A percentile compares a stretch with the other conserved stretches of the same genome.
These are phyloP conservation scores for Podiceps cristatus DNA, from an alignment of 2,113 vertebrate species.

Conservation along the genomic window DNA sequence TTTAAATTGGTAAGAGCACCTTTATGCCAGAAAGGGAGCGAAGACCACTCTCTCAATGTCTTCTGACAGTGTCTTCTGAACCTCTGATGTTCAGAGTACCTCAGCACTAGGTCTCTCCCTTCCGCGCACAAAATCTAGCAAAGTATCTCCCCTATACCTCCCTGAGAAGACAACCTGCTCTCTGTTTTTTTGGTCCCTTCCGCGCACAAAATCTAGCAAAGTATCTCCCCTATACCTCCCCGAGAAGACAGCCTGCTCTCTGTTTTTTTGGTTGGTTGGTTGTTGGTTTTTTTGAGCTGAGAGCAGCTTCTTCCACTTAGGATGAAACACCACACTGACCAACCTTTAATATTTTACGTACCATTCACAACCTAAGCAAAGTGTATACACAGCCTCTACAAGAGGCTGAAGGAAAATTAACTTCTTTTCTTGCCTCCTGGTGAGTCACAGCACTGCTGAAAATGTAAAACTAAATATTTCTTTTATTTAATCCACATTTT, in stretches of 20 bases:
- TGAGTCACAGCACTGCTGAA: not conserved
- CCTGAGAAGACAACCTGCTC: not conserved
- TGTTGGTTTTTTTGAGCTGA: not conserved
- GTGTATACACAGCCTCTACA: not conserved
- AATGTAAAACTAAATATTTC: not conserved
- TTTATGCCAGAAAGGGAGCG: not conserved
- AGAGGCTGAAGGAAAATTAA: not conserved
- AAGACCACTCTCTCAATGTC: not conserved
- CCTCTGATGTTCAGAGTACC: not conserved
- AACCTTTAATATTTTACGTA: not conserved
- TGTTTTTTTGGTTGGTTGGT: too few relatives aligned
- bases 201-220: not conserved
- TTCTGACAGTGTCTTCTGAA: too few relatives aligned
- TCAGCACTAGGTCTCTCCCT: not conserved
- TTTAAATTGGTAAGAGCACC: not conserved
- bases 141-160: not conserved
- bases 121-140: not conserved
- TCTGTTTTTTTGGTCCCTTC: not conserved
- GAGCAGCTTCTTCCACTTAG: not conserved
- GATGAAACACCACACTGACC: not conserved
- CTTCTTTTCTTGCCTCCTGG: not conserved
- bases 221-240: not conserved
- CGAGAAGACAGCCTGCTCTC: not conserved
- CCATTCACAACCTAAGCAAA: not conserved
- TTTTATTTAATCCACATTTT: conserved; percentile 1